Evolutionary conservation across 1,140 invertebrate genomes (phyloP), one percentile per base, ranked within the genome.

Genomic region (Manduca sexta): DNA sequence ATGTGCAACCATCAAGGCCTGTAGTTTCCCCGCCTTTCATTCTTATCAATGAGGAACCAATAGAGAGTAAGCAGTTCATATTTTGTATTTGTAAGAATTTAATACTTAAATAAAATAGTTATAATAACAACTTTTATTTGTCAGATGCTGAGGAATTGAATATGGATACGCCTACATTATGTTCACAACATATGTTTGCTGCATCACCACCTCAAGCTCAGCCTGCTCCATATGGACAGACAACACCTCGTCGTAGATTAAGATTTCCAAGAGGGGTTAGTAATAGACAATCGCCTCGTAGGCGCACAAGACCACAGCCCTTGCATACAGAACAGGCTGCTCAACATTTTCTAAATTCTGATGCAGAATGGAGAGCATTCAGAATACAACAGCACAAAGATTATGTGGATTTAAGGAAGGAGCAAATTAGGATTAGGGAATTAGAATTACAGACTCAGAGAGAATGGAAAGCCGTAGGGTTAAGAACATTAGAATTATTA

Each of bases 381-480:
- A 44, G 13, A 29, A 50, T 50, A n/a, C 13, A 43, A 12, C 21
- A 42, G 45, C 31, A 45, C 17, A 33, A 10, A 26, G 44, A 52
- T 7, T 15, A 34, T 26, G 16, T 42, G 12, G 39, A 52, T 2
- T 31, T 46, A 7, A 45, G 7, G 35, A 29, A 12, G 35, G 44
- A 52, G 10, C 29, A 46, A 21, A 30, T 29, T 14, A 46, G 44
- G 12, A 46, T 52, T 11, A 41, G 38, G 12, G 39, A 45, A 33
- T 12, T 46, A 17, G 50, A 52, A 14, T 0, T 52, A 10, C 10
- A 52, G 11, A 39, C 13, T 11, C 50, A 52, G 15, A 52, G 15
- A 17, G 44, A 47, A 8, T 52, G 50, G 50, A 44, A 47, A 34
- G 14, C 12, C 16, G 26, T 48, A 37, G 12, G 33, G 1, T 26